Evolutionary conservation across 2,888 invertebrate genomes (phyloP), one percentile per base, ranked within the genome.

Genomic region (Ferdinandea cuprea): DNA sequence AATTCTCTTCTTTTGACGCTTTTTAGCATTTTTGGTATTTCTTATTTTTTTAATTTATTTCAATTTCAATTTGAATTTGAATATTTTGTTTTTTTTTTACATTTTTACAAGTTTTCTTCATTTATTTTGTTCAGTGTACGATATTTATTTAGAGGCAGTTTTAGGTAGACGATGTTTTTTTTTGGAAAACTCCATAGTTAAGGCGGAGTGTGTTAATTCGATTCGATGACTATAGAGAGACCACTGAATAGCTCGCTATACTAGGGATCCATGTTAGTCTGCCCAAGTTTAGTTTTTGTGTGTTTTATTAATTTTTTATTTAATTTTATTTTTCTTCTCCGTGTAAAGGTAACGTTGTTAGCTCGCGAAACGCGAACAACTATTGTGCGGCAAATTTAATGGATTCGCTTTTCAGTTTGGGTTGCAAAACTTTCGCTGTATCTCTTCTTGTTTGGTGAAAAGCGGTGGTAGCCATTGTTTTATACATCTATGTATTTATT

Each of bases 331-430:
- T 54, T 35, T n/a, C n/a, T 46, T 58, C 6, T 56, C 42, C 17
- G 44, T 8, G 15, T 48, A 65, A 69, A 37, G 42, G 48, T 28
- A 63, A 83, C 83, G 78, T 83, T 78, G 78, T 78, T 78, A 72
- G 71, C 54, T 72, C 83, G 78, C 83, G 78, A 78, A 78, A 77
- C 83, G 78, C 78, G 83, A 83, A 78, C 78, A 78, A 83, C 83
- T 83, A 83, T 78, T 83, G 61, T 73, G 72, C 56, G 69, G 19
- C 32, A 56, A 78, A 63, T 56, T 68, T 32, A 13, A 13, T 58
- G n/a, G 56, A 68, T 58, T 68, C 44, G 32, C 54, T 83, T 78
- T 63, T 50, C 19, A 68, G 58, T 44, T 78, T 68, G 68, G 72
- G 56, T 71, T 61, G 72, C 56, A 50, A 63, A 77, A 73, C 68